These are phyloP conservation scores for Calameuta filiformis DNA, from an alignment of 2,888 invertebrate genomes.

Conservation along the genomic window DNA sequence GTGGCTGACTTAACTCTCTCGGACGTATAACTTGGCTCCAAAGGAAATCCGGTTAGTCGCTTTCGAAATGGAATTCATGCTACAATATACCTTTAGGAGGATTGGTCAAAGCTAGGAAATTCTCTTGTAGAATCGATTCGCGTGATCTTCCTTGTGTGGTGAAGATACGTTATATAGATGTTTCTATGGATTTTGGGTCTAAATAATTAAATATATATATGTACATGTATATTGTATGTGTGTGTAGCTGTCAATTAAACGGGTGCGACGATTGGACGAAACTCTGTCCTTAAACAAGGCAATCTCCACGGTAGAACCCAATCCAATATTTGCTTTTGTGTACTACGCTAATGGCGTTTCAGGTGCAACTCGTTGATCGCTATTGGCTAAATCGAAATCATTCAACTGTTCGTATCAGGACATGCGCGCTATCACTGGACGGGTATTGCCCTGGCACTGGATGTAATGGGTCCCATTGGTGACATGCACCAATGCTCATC, in stretches of 20 bases:
- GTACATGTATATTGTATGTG: no score
- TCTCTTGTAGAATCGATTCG: not conserved
- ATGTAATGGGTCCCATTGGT: not conserved
- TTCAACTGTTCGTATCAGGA: not conserved
- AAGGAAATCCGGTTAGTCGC: not conserved
- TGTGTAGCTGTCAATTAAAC: not conserved
- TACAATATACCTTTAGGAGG: not conserved
- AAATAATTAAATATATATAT: not conserved
- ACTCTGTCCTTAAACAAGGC: not conserved
- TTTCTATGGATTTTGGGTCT: not conserved
- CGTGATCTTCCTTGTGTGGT: not conserved
- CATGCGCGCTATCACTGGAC: not conserved
- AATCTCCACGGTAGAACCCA: not conserved
- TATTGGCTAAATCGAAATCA: not conserved
- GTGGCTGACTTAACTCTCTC: not conserved
- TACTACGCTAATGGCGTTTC: not conserved
- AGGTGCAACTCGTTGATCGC: not conserved
- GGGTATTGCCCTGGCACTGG: not conserved
- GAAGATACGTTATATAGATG: not conserved
- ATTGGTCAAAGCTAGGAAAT: not conserved
- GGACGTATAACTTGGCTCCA: not conserved
- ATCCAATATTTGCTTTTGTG: not conserved
- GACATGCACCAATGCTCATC: not conserved
- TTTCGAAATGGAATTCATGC: not conserved
- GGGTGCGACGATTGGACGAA: not conserved